Base-by-base conservation (phyloP, 1,140 invertebrate genomes). In the Aphaenogaster floridana region DNA sequence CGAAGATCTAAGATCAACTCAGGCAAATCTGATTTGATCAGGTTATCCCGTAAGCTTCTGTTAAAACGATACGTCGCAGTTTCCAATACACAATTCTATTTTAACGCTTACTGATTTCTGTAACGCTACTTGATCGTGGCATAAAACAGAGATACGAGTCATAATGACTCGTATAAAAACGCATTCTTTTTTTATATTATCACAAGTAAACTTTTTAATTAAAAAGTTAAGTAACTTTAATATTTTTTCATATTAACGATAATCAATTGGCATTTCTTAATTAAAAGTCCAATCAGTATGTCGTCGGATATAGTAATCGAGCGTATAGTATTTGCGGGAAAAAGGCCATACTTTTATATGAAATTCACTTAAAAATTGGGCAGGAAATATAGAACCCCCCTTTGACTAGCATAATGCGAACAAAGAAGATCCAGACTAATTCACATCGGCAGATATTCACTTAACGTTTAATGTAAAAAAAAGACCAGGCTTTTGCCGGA, bases 21-120 rank as follows among this genome's bases (percentile, higher is more conserved):
- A 13, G 42, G 7, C 52, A 59, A 74, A 61, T 61, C 45, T 76
- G 80, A 84, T 76, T 61, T 9, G 74, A 74, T 83, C 80, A 50
- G 50, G 50, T 61, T 74, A 72, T 81, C 9, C 79, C 34, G 36
- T 28, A 13, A 63, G 45, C 45, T 79, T 79, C 28, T 59, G 77
- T 52, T 50, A 21, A 64, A 54, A 74, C 21, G 39, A 78, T 28
- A 48, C 36, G n/a, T 50, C 34, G 28, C 54, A 76, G 6, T 61
- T 69, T 54, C 3, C 7, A 61, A 17, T 84, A 50, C 6, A 34
- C 54, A 28, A 50, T 84, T 84, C 21, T 61, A 84, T 84, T 76
- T 74, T 63, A 84, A 76, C 28, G 13, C 2, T 81, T 28, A 42
- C 59, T 59, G 17, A 2, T 57, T 54, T 45, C 8, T 21, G n/a